These are phyloP conservation scores for Strigamia maritima DNA, from an alignment of 2,888 invertebrate species.

Conservation along the genomic window DNA sequence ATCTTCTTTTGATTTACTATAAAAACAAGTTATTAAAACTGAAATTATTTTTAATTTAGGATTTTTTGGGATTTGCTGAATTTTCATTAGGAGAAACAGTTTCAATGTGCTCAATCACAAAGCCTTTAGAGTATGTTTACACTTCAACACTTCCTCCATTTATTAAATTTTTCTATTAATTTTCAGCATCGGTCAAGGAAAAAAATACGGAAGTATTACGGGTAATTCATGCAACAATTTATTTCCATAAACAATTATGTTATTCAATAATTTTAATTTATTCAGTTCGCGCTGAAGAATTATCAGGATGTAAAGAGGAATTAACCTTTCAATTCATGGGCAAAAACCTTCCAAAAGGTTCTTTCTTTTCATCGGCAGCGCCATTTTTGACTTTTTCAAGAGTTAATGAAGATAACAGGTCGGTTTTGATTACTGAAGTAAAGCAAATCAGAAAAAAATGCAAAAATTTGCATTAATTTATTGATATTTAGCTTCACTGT, in stretches of 20 bases:
- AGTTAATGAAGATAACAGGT: conserved; percentile 44
- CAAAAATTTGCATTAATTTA: neutral
- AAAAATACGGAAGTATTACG: neutral
- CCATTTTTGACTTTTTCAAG: conserved; percentile 53
- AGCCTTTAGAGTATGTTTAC: neutral
- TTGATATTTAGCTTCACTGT: conserved; percentile 47
- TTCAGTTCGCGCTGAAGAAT: neutral
- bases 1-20: neutral
- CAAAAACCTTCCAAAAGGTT: neutral
- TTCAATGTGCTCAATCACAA: neutral
- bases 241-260: no score
- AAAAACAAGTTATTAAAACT: neutral
- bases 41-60: neutral
- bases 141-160: neutral
- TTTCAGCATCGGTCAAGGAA: neutral
- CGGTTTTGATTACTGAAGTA: no score
- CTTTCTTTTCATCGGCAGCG: conserved; percentile 36
- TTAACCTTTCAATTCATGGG: neutral
- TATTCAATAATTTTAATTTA: neutral
- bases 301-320: neutral
- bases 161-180: neutral
- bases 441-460: no score
- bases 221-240: neutral
- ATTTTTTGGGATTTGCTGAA: conserved; percentile 1
- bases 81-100: neutral